phyloP scores from a whole-genome alignment of 2,797 vertebrate species.

The Eremophila alpestris region DNA sequence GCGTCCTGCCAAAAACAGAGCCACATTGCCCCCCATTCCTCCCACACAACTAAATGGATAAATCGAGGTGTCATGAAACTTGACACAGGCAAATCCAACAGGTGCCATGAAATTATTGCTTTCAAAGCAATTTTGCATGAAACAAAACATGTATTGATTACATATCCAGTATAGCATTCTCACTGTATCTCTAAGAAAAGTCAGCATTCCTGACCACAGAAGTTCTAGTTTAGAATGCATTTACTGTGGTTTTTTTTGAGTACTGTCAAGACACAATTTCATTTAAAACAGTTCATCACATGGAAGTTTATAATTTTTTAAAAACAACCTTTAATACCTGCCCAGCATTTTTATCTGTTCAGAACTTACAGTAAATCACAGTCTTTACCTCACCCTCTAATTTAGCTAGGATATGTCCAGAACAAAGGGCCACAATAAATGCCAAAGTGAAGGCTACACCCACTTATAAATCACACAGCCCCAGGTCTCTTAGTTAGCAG shows the following conservation, averaged over 20 bases:
- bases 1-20: neutral
- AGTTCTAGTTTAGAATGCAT: neutral
- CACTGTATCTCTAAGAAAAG: neutral
- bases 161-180: neutral
- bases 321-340: neutral
- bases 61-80: neutral
- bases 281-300: neutral
- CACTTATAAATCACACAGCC: neutral
- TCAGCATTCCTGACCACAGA: neutral
- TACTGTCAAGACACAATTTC: neutral
- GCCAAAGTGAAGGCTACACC: slow-evolving; percentile 6
- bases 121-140: neutral
- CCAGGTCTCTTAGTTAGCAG: neutral
- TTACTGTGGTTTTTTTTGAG: neutral
- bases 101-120: neutral
- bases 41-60: neutral
- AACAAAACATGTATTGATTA: neutral
- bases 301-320: neutral
- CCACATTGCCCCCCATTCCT: neutral
- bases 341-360: neutral
- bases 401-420: neutral
- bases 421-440: slow-evolving; percentile 57
- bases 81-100: neutral
- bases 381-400: neutral
- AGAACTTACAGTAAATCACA: neutral